phyloP scores from a whole-genome alignment of 2,113 vertebrate genomes.

The Redunca redunca region DNA sequence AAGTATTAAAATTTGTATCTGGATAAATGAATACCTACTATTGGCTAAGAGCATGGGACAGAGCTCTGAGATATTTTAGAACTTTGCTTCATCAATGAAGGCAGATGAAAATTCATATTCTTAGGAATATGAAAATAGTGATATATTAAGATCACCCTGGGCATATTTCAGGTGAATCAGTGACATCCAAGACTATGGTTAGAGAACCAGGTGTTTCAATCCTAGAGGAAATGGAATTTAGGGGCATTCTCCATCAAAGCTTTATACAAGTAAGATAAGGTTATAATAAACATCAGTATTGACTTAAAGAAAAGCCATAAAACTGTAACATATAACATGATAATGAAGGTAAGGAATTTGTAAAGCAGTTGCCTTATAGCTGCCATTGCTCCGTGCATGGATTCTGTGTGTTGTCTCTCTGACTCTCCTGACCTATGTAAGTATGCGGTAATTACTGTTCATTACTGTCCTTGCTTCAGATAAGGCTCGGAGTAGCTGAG shows the following conservation, averaged over 20 bases:
- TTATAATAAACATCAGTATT: not conserved
- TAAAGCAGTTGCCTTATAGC: not conserved
- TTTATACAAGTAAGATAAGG: not conserved
- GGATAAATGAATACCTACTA: not conserved
- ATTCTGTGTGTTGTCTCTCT: not conserved
- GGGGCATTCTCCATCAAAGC: not conserved
- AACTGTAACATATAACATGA: not conserved
- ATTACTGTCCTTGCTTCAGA: not conserved
- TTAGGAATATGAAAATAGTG: not conserved
- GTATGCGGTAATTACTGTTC: not conserved
- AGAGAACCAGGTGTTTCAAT: not conserved
- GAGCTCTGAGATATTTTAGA: slow-evolving; percentile 1
- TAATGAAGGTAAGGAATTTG: not conserved
- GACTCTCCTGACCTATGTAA: not conserved
- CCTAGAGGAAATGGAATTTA: not conserved
- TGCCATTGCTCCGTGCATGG: fast-evolving
- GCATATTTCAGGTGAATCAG: not conserved
- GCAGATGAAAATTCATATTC: not conserved
- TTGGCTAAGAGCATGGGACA: not conserved
- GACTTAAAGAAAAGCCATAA: not conserved
- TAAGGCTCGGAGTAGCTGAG: not conserved
- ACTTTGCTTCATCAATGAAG: not conserved
- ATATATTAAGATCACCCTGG: not conserved
- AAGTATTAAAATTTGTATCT: not conserved
- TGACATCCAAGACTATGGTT: not conserved